Percentiles rank a stretch among this genome's conserved stretches.
Conservation (phyloP, 92 coral and sea anemone species). For the Parazoanthus swiftii region DNA sequence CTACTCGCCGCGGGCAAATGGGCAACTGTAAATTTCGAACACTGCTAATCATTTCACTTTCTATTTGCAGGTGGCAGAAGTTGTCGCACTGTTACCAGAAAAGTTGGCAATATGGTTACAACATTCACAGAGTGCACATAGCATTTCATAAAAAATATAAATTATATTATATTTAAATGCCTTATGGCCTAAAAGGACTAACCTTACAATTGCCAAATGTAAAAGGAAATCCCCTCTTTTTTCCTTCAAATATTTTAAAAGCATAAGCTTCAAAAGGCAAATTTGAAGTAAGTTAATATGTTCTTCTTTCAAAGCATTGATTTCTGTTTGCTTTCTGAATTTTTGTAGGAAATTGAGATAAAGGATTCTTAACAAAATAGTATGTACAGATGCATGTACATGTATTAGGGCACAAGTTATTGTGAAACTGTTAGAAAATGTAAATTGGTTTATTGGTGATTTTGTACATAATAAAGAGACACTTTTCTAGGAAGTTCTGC, state of each 20-base stretch:
- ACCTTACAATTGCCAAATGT: not conserved
- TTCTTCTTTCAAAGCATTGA: constrained; percentile 6
- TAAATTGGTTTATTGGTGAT: constrained; percentile 28
- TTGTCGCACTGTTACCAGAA: constrained; percentile 94
- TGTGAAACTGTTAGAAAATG: constrained; percentile 16
- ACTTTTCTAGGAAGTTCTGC: constrained; percentile 10
- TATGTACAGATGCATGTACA: constrained; percentile 37
- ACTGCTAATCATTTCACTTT: not conserved
- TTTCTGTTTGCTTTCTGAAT: not conserved
- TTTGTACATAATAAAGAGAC: constrained; percentile 37
- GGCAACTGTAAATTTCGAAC: too few relatives aligned
- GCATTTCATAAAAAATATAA: constrained; percentile 17
- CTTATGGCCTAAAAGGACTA: not conserved
- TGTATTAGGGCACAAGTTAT: not conserved
- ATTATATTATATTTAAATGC: constrained; percentile 1
- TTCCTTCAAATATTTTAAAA: not conserved
- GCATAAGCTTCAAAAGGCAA: not conserved
- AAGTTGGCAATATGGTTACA: constrained; percentile 97
- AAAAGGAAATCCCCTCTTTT: not conserved
- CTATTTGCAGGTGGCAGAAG: constrained; percentile 65
- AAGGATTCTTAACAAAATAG: not conserved
- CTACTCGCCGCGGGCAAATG: too few relatives aligned
- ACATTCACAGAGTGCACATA: constrained; percentile 96
- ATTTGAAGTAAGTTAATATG: not conserved
- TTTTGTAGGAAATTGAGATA: not conserved